These are phyloP conservation scores for Brachionus paranguensis DNA, from an alignment of 1,140 invertebrate species.

Conservation along the genomic window DNA sequence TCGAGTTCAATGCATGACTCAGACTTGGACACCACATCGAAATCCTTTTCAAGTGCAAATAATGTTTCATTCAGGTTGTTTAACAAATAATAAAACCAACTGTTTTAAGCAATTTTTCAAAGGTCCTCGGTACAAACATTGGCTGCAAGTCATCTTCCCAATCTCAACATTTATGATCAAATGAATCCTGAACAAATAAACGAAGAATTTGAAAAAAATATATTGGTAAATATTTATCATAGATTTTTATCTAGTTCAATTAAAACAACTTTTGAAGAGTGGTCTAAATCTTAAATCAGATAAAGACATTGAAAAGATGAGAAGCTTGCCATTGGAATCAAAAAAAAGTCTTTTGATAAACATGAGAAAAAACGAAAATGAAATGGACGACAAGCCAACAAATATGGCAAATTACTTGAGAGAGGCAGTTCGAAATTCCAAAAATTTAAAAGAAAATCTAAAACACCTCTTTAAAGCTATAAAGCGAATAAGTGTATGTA, in stretches of 20 bases:
- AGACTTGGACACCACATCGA: conserved; percentile 29
- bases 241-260: neutral
- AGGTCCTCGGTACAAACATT: conserved; percentile 13
- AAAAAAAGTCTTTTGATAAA: conserved; percentile 36
- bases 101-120: neutral
- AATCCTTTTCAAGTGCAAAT: neutral
- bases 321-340: neutral
- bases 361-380: conserved; percentile 38
- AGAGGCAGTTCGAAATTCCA: conserved; percentile 20
- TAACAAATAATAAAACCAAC: neutral
- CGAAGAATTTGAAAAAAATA: conserved; percentile 33
- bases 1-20: conserved; percentile 5
- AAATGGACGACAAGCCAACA: conserved; percentile 32
- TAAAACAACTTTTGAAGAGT: neutral
- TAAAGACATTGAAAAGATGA: conserved; percentile 30
- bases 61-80: conserved; percentile 6
- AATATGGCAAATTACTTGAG: conserved; percentile 13
- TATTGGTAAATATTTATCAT: neutral
- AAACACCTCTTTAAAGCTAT: conserved; percentile 4
- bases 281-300: conserved; percentile 29
- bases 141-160: conserved; percentile 13
- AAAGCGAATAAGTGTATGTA: conserved; percentile 32
- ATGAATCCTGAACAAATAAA: conserved; percentile 33
- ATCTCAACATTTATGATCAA: conserved; percentile 33
- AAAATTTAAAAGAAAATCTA: conserved; percentile 37